Evolutionary conservation across 2,888 invertebrate genomes (phyloP), one percentile per base, ranked within the genome.

Genomic region (Callimorpha dominula): DNA sequence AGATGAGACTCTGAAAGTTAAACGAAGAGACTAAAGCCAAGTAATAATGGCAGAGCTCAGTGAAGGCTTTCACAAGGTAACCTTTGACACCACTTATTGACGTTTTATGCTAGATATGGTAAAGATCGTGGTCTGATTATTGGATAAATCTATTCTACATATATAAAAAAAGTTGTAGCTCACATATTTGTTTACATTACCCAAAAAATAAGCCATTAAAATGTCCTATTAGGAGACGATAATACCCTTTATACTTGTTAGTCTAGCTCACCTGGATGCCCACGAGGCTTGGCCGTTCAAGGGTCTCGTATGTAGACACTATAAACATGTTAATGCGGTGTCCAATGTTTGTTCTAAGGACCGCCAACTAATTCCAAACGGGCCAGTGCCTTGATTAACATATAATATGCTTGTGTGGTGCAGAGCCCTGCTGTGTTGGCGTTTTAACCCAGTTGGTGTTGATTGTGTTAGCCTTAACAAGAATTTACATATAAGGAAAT

Each of bases 241-340:
- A 42, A 46, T 79, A 72, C 79, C 79, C 74, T 72, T 77, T 78
- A 76, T 81, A 77, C 77, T 64, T 43, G 69, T 73, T 74, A 70
- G 72, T 79, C 76, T 66, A 76, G 65, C 70, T 73, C 71, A 62
- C 43, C 46, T 31, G 46, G 31, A 50, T 80, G 68, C 81, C 75
- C 75, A 71, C 76, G 81, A 74, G 71, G 72, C 69, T 76, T 76
- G 68, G 71, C 74, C 68, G 74, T 70, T 81, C 78, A 83, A 76
- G 78, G 83, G 81, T 77, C 81, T 71, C 78, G 60, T 60, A 31
- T 78, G 78, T 81, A 50, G 72, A 77, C 74, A 78, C 80, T 78
- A 80, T 81, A 81, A 83, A 84, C 85, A 85, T 85, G 85, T 83
- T 84, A 83, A 85, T 84, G 79, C 76, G 80, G 80, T 84, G 75